phyloP scores from a whole-genome alignment of 64 coral and sea anemone genomes.

The Porites lutea region DNA sequence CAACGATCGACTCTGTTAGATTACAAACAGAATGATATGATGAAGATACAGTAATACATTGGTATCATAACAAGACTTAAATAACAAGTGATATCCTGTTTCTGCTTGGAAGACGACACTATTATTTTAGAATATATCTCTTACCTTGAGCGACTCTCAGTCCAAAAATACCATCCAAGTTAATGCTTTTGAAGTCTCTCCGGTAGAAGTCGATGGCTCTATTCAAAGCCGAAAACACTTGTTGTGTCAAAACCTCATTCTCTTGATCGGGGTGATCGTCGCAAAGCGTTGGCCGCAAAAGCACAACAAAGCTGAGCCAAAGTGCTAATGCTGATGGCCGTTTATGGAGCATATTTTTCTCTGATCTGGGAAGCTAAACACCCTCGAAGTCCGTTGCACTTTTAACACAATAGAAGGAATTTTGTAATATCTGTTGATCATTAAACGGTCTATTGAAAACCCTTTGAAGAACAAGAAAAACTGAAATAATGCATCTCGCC shows the following conservation, averaged over 20 bases:
- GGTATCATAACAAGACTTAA: too few species aligned
- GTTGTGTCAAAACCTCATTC: not conserved
- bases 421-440: not conserved
- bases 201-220: constrained; percentile 70
- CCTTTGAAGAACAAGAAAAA: too few species aligned
- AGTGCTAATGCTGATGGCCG: not conserved
- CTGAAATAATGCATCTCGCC: too few species aligned
- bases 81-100: not conserved
- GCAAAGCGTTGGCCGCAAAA: not conserved
- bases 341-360: not conserved
- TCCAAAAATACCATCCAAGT: constrained; percentile 92
- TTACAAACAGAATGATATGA: too few species aligned
- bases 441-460: not conserved
- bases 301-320: not conserved
- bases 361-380: not conserved
- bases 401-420: not conserved
- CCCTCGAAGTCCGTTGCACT: not conserved
- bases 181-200: constrained; percentile 59
- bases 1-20: too few species aligned
- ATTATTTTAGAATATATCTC: not conserved
- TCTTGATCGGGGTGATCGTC: not conserved
- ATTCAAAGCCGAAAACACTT: constrained; percentile 52
- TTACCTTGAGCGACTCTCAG: constrained; percentile 88
- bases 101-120: not conserved
- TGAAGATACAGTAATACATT: too few species aligned